Percentiles rank a stretch among this genome's conserved stretches.
Conservation (phyloP, 37 sponge, comb jelly and placozoan genomes). For the Bolinopsis microptera region DNA sequence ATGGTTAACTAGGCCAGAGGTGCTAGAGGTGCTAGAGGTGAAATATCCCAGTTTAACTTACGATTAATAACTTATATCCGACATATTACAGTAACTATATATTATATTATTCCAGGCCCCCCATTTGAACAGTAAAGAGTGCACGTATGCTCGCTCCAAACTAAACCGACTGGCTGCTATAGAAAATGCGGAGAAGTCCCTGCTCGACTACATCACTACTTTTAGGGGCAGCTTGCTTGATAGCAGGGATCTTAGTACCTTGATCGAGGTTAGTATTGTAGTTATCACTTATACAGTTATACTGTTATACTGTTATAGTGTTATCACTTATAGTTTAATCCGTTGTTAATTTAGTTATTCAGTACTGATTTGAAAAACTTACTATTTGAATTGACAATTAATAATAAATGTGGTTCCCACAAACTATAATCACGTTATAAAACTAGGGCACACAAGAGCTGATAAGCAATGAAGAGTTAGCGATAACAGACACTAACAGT, state of each 20-base stretch:
- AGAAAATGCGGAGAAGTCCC: conserved; percentile 44
- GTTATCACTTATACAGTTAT: neutral
- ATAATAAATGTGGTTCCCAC: too few relatives aligned
- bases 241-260: neutral
- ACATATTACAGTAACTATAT: too few relatives aligned
- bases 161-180: neutral
- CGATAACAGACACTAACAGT: conserved; percentile 7
- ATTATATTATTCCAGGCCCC: neutral
- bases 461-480: conserved; percentile 23
- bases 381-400: neutral
- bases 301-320: too few relatives aligned
- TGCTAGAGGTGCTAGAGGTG: too few relatives aligned
- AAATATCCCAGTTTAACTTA: too few relatives aligned
- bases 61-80: too few relatives aligned
- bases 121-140: conserved; percentile 10
- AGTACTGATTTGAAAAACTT: too few relatives aligned
- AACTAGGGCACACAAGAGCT: conserved; percentile 9
- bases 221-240: conserved; percentile 52
- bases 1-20: too few relatives aligned
- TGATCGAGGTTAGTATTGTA: neutral
- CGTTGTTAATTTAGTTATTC: too few relatives aligned
- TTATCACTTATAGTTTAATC: too few relatives aligned
- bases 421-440: neutral
- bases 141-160: neutral
- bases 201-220: conserved; percentile 17